Evolutionary conservation across 2,888 invertebrate genomes (phyloP), one percentile per base, ranked within the genome.

Genomic region (Hartigia nigra): DNA sequence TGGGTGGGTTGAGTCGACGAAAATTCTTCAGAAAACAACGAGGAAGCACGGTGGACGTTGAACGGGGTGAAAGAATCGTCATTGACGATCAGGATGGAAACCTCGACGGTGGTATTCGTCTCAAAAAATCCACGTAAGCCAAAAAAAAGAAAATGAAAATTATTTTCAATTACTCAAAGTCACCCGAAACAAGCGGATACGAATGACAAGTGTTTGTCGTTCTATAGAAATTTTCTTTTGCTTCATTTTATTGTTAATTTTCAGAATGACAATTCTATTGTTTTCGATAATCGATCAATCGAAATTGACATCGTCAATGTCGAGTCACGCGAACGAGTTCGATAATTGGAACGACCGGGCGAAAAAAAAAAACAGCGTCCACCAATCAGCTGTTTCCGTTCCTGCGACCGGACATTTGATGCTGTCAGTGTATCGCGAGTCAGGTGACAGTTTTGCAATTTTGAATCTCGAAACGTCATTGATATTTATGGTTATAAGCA

Each of bases 51-150:
- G 23, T 23, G 9, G 55, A 9, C 55, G 55, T 55, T 31, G 72
- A 55, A 12, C 12, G 72, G 12, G 31, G 72, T 14, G 72, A 72
- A 3, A 72, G 31, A 23, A 72, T 72, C 72, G 4, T 31, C 11
- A 9, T 34, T 72, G 74, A 82, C 78, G 70, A 74, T 74, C 80
- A 76, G 82, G 79, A 89, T 89, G 89, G 88, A 89, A 80, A 84
- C 85, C 39, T 85, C 88, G 72, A 81, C 86, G 31, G 83, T 86
- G 75, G 81, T 87, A 72, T 83, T 86, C 77, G 81, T 86, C 36
- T 86, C 87, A 76, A 87, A 86, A 75, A 87, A 82, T 77, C 80
- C 89, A 88, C 84, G 89, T 89, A 88, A 89, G 89, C 82, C 23
- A 55, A 23, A 23, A 23, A 12, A 23, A n/a, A n/a, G n/a, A n/a